A percentile compares a stretch with the other conserved stretches of the same genome.
Evolutionary conservation across 2,113 vertebrate species (phyloP).

Genomic region (Anarhynchus alexandrinus): DNA sequence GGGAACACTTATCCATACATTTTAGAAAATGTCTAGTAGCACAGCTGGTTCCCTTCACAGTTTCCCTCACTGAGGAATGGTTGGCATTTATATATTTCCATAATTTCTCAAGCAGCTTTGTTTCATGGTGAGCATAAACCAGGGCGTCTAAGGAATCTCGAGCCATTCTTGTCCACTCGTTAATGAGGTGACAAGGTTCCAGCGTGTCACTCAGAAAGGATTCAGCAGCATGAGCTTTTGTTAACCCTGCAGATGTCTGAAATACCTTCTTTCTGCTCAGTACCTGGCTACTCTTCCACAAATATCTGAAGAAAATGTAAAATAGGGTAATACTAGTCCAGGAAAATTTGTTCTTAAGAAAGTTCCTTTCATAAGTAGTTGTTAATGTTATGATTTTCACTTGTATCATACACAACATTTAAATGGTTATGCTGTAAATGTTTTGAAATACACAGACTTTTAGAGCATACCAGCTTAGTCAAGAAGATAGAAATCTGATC

Average conservation of each 20-base stretch:
- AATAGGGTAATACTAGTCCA: background rate
- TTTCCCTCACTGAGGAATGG: background rate
- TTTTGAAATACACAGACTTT: background rate
- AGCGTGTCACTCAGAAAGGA: background rate
- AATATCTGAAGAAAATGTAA: background rate
- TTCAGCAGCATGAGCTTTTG: background rate
- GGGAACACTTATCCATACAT: background rate
- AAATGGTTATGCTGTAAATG: background rate
- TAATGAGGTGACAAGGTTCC: background rate
- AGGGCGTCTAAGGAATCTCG: background rate
- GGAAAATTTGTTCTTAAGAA: background rate
- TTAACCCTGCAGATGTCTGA: background rate
- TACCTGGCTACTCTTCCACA: background rate
- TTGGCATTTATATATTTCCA: conserved; percentile 8
- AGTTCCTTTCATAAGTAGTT: background rate
- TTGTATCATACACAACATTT: background rate
- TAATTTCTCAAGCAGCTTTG: conserved; percentile 7
- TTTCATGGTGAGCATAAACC: background rate
- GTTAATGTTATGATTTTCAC: background rate
- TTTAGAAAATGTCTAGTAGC: background rate
- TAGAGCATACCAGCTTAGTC: background rate
- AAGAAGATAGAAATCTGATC: background rate
- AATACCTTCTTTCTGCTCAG: background rate
- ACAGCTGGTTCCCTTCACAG: background rate
- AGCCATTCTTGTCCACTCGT: background rate